Conservation (phyloP, 2,113 vertebrate species). For the Tringa solitaria region DNA sequence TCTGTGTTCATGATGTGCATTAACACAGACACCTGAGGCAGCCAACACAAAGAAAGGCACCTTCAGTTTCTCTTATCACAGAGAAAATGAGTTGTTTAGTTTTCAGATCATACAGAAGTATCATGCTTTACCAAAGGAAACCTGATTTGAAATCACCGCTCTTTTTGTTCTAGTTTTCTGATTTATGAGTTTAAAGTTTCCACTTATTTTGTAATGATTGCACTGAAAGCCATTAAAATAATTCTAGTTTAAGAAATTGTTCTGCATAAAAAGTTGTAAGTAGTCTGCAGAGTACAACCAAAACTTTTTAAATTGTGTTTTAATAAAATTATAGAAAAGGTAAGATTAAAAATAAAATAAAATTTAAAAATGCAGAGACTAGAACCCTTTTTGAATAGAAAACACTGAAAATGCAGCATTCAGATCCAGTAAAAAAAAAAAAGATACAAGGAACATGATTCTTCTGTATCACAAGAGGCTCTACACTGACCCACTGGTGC, state of each 20-base stretch:
- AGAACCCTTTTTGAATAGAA: neutral
- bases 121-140: neutral
- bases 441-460: neutral
- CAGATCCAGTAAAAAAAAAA: neutral
- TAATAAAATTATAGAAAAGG: neutral
- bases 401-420: neutral
- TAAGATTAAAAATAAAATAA: neutral
- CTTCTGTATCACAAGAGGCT: neutral
- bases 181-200: neutral
- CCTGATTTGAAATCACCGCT: neutral
- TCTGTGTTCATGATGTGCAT: neutral
- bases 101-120: neutral
- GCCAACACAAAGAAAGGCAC: neutral
- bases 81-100: neutral
- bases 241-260: neutral
- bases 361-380: no score
- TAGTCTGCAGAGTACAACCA: fast-evolving
- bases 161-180: neutral
- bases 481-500: neutral
- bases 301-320: neutral
- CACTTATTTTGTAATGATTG: neutral
- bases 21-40: neutral
- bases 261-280: neutral
- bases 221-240: neutral
- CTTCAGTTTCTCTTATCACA: neutral